Conservation (phyloP, 2,797 vertebrate genomes). For the Chloroceryle amazona region DNA sequence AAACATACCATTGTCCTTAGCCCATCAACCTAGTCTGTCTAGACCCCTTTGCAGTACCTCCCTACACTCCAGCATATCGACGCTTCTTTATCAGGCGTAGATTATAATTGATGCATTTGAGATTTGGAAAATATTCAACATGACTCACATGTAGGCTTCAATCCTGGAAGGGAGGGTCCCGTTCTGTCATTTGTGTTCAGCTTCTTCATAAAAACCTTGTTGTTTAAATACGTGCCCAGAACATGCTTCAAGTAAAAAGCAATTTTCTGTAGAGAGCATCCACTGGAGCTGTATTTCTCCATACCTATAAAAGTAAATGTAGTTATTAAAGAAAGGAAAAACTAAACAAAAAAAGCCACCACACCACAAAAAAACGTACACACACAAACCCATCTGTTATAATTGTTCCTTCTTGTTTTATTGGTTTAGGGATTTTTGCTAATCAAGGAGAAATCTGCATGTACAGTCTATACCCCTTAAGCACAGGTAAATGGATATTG, state of each 20-base stretch:
- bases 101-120: background rate
- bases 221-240: background rate
- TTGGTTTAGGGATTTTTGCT: background rate
- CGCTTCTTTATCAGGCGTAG: background rate
- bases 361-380: background rate
- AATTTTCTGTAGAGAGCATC: background rate
- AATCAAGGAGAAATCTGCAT: background rate
- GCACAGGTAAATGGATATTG: background rate
- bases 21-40: too few species aligned
- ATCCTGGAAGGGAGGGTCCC: background rate
- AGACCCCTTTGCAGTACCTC: too few species aligned
- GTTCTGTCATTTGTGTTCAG: background rate
- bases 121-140: background rate
- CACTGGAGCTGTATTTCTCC: background rate
- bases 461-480: background rate
- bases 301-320: background rate
- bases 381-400: accelerated
- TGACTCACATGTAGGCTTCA: background rate
- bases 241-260: accelerated
- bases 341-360: background rate
- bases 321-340: background rate
- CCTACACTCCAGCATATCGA: too few species aligned
- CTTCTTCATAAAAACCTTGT: background rate
- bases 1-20: too few species aligned
- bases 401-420: background rate